These are phyloP conservation scores for Scalopus aquaticus DNA, from an alignment of 2,113 vertebrate species.

Conservation along the genomic window DNA sequence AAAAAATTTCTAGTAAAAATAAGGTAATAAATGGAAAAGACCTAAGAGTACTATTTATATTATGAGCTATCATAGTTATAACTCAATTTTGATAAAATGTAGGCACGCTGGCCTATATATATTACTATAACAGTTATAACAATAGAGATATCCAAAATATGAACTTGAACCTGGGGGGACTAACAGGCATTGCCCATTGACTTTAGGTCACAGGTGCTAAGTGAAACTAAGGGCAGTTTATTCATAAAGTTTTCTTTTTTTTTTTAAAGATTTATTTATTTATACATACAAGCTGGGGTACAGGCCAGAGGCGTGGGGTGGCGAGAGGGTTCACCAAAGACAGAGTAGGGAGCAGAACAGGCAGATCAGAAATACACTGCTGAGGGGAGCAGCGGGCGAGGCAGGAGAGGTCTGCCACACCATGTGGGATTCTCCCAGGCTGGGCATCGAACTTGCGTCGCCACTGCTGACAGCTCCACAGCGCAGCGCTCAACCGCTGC, in stretches of 20 bases:
- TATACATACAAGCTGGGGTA: too few relatives aligned
- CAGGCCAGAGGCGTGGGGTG: too few relatives aligned
- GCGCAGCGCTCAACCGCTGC: too few relatives aligned
- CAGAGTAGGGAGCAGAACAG: too few relatives aligned
- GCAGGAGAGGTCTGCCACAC: too few relatives aligned
- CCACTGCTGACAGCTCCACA: too few relatives aligned
- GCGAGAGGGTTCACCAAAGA: too few relatives aligned
- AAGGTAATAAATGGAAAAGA: not conserved
- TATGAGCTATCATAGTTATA: not conserved
- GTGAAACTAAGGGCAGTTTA: not conserved
- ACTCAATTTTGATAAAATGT: not conserved
- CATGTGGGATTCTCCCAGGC: too few relatives aligned
- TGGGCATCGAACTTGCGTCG: too few relatives aligned
- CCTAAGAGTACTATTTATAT: not conserved
- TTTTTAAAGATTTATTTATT: too few relatives aligned
- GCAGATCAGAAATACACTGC: too few relatives aligned
- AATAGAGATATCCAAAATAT: not conserved
- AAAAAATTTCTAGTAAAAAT: slow-evolving; percentile 22
- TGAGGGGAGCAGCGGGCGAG: too few relatives aligned
- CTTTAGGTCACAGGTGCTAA: not conserved
- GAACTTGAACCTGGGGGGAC: not conserved
- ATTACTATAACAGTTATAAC: not conserved
- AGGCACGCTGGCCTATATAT: not conserved
- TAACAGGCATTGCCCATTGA: not conserved
- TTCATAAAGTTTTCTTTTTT: not conserved